Base-by-base conservation (phyloP, 2,797 vertebrate species). In the Paramormyrops hopkinsi region DNA sequence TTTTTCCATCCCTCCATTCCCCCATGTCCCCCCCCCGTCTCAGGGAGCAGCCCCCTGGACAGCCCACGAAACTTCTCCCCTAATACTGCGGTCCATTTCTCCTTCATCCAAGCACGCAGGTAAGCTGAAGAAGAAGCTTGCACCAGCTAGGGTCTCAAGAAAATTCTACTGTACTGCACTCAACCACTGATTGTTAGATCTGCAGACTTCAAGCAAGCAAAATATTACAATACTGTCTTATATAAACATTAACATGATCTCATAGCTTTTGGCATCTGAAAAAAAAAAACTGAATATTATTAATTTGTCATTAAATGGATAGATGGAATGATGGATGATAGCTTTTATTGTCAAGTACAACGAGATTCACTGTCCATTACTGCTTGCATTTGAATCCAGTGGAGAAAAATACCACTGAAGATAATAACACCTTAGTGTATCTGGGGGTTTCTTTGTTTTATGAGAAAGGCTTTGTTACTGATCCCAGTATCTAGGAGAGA, bases 51-150 rank as follows among this genome's bases (percentile, higher is more conserved):
- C 93, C 98, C 98, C 1, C 91, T 98, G 96, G 98, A 99, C 94
- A 99, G 98, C 91, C 98, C 98, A 89, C 96, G 98, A 48, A 99
- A 99, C 95, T 99, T 99, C 93, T 99, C 98, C 92, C 98, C 98
- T 56, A 99, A 95, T 96, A 95, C 98, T 19, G 97, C 97, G 46
- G 98, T 97, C 89, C 98, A 99, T 93, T 99, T 99, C 95, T 99
- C 98, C 93, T 99, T 99, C 90, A 95, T 98, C 91, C 97, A 98
- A 91, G 97, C 98, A 2, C 96, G 98, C 92, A 99, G 98, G 98
- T 99, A 95, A 97, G 97, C 69, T 56, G 86, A 33, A 14, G 50
- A 54, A 50, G 46, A n/a, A 44, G 46, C 3, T 0, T 22, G 8
- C 46, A 8, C 5, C 46, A 33, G 25, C 12, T 25, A 50, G 84